phyloP scores from a whole-genome alignment of 2,797 vertebrate species.

The Pseudomugil tenellus region DNA sequence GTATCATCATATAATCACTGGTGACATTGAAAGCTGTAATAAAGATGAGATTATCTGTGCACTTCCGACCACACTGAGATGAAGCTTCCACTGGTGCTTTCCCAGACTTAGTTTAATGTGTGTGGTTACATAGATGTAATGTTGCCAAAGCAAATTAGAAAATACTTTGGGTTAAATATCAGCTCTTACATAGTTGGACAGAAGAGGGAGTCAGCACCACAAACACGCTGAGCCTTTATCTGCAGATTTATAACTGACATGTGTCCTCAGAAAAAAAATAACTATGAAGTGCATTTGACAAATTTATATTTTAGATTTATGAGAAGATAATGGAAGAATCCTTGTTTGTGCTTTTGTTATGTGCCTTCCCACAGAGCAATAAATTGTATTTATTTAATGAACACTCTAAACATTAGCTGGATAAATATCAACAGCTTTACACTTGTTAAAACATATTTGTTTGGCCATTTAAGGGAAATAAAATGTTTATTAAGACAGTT shows the following conservation, averaged over 20 bases:
- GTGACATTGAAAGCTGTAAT: constrained; percentile 18
- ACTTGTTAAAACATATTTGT: constrained; percentile 7
- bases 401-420: neutral
- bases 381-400: neutral
- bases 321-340: neutral
- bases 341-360: constrained; percentile 20
- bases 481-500: neutral
- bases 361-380: constrained; percentile 48
- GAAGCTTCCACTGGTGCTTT: constrained; percentile 6
- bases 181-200: neutral
- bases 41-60: constrained; percentile 15
- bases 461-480: neutral
- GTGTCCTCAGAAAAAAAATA: constrained; percentile 3
- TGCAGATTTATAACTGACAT: neutral
- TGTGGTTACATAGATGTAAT: constrained; percentile 15
- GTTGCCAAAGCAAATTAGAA: neutral
- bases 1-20: constrained; percentile 21
- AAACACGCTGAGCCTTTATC: constrained; percentile 1
- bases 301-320: constrained; percentile 15
- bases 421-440: neutral
- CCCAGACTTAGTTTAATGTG: constrained; percentile 12
- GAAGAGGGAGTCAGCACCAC: constrained; percentile 4
- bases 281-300: constrained; percentile 18
- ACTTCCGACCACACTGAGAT: constrained; percentile 3
- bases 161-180: neutral